Conservation (phyloP, 1,140 invertebrate species). For the Asbolus verrucosus region DNA sequence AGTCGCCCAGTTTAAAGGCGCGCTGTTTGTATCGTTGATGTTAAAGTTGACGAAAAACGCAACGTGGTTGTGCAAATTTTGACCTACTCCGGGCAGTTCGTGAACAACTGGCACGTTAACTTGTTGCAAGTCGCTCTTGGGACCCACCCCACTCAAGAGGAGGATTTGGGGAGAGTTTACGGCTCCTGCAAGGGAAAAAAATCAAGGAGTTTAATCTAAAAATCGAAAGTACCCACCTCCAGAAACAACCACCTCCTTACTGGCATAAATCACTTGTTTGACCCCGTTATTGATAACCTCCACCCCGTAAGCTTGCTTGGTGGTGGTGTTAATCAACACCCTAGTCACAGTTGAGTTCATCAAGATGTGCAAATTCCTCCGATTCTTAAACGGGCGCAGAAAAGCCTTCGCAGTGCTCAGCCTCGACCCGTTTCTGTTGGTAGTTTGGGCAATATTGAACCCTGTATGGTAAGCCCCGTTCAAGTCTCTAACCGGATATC, state of each 20-base stretch:
- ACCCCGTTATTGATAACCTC: slow-evolving; percentile 73
- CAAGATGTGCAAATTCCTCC: slow-evolving; percentile 82
- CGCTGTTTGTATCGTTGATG: slow-evolving; percentile 85
- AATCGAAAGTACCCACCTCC: slow-evolving; percentile 65
- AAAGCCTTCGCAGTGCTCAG: slow-evolving; percentile 86
- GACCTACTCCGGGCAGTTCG: slow-evolving; percentile 85
- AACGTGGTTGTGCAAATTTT: slow-evolving; percentile 91
- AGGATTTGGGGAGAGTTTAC: slow-evolving; percentile 88
- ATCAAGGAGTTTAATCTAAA: no score
- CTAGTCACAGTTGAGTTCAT: slow-evolving; percentile 80
- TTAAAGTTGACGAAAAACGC: slow-evolving; percentile 81
- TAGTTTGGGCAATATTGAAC: slow-evolving; percentile 88
- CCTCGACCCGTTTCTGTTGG: slow-evolving; percentile 87
- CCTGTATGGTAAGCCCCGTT: slow-evolving; percentile 85
- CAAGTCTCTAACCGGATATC: slow-evolving; percentile 84
- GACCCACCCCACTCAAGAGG: slow-evolving; percentile 85
- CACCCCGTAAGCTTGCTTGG: slow-evolving; percentile 76
- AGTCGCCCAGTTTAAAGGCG: slow-evolving; percentile 86
- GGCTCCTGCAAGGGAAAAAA: no score
- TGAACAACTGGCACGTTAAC: slow-evolving; percentile 76
- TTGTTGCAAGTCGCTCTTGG: slow-evolving; percentile 75
- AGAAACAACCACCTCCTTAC: slow-evolving; percentile 76
- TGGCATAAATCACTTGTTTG: slow-evolving; percentile 70
- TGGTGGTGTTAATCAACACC: slow-evolving; percentile 77
- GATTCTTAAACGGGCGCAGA: slow-evolving; percentile 80